phyloP scores from a whole-genome alignment of 1,140 invertebrate genomes.

The Ceratina calcarata region DNA sequence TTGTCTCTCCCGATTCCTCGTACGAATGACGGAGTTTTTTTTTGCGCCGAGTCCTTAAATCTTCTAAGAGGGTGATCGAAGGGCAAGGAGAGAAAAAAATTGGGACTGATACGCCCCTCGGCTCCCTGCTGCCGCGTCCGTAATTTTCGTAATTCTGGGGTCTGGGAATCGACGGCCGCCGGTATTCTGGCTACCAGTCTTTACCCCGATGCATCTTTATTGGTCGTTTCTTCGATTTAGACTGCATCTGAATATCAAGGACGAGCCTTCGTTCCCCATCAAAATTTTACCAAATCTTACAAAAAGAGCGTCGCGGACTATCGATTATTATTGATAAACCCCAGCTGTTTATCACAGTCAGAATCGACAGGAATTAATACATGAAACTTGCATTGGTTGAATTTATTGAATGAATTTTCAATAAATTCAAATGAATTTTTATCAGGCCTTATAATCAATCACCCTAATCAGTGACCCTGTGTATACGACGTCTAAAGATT shows the following conservation, averaged over 20 bases:
- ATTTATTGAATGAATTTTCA: too few species aligned
- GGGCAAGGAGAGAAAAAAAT: constrained; percentile 43
- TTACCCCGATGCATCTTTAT: constrained; percentile 64
- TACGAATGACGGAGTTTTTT: neutral
- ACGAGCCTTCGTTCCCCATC: neutral
- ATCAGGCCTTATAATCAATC: too few species aligned
- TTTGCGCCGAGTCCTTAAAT: constrained; percentile 20
- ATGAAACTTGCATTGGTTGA: too few species aligned
- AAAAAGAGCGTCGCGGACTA: too few species aligned
- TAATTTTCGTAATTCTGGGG: constrained; percentile 78
- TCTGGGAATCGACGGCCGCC: constrained; percentile 67
- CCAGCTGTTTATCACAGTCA: too few species aligned
- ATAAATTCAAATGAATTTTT: too few species aligned
- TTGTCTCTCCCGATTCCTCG: neutral
- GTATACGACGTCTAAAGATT: too few species aligned
- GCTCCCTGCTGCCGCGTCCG: constrained; percentile 58
- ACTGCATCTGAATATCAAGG: constrained; percentile 28
- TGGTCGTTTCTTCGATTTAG: constrained; percentile 52
- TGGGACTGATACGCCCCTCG: constrained; percentile 71
- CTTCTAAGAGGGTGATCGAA: constrained; percentile 14
- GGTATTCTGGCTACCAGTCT: constrained; percentile 76
- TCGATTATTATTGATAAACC: too few species aligned
- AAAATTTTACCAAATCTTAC: neutral
- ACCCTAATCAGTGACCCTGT: too few species aligned
- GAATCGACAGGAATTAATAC: too few species aligned